Evolutionary conservation across 2,113 vertebrate species (phyloP), one percentile per base, ranked within the genome.

Genomic region (Podarcis raffonei): DNA sequence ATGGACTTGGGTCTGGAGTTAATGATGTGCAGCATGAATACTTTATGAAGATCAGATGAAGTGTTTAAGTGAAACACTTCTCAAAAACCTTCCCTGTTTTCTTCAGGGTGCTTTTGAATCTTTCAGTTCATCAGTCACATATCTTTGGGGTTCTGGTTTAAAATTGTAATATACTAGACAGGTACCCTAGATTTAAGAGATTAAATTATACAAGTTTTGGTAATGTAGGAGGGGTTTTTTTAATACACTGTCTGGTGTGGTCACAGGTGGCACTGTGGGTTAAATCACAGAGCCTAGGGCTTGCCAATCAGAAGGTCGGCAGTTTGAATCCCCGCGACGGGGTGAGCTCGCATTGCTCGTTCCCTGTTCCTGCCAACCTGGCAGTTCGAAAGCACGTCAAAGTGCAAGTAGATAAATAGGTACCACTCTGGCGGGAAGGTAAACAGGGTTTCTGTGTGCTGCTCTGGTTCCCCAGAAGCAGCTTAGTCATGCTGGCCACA

Each of bases 11-110:
- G 0, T 37, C 42, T 90, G 48, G 69, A 91, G 69, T 87, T 72
- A 90, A 85, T 84, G 57, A 88, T 76, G 80, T 35, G 27, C n/a
- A 77, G 30, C 65, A 6, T 53, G 23, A 72, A 25, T 79, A 91
- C 2, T 1, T 84, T 42, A 68, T 85, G 39, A 85, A 9, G 71
- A 32, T 71, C 90, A 27, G n/a, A 53, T 6, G 66, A 92, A 84
- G 85, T 90, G 85, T 86, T 90, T 48, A 83, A 59, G 0, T 35
- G 81, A 81, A 1, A 15, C 86, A 80, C 30, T 80, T 42, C 32
- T 6, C 32, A 35, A 22, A 3, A 35, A 71, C 30, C 27, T 90
- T 71, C 4, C 25, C 27, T 72, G 13, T 1, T 59, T 92, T 1
- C 39, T 8, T 48, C 23, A 68, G 25, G 48, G 30, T 78, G 62